Conservation (phyloP, 2,888 invertebrate genomes). For the Parnassius glacialis region DNA sequence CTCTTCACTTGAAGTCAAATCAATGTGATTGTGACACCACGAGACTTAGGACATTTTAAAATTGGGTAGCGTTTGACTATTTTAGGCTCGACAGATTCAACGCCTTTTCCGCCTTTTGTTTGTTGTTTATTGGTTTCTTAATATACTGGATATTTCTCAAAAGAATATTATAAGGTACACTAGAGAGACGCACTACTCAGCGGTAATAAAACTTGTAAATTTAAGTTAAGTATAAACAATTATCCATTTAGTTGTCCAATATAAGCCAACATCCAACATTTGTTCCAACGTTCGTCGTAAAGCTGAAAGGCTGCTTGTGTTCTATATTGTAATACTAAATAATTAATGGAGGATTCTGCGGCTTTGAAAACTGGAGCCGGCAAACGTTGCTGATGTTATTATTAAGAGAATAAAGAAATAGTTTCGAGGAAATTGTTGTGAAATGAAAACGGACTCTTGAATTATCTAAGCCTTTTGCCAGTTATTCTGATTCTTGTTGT, state of each 20-base stretch:
- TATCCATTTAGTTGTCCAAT: constrained; percentile 10
- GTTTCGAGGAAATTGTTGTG: constrained; percentile 29
- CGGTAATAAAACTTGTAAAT: no score
- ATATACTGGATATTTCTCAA: no score
- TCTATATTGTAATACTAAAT: constrained; percentile 35
- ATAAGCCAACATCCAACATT: constrained; percentile 12
- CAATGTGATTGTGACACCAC: no score
- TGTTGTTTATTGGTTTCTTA: no score
- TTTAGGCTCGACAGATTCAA: no score
- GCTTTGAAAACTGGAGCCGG: constrained; percentile 30
- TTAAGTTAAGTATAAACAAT: background rate
- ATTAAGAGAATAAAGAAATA: constrained; percentile 29
- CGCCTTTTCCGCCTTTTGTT: no score
- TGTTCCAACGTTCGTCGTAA: constrained; percentile 30
- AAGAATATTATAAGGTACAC: no score
- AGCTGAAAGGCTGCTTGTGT: constrained; percentile 28
- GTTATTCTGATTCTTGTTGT: constrained; percentile 12
- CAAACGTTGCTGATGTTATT: constrained; percentile 26
- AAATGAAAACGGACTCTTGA: constrained; percentile 20
- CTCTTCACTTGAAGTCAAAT: no score
- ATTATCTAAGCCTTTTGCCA: constrained; percentile 21
- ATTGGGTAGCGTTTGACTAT: no score
- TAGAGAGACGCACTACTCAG: no score
- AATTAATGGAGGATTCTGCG: constrained; percentile 42
- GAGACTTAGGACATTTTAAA: no score